A percentile compares a stretch with the other conserved stretches of the same genome.
phyloP scores from a whole-genome alignment of 2,888 invertebrate genomes.

The Ochropleura plecta region DNA sequence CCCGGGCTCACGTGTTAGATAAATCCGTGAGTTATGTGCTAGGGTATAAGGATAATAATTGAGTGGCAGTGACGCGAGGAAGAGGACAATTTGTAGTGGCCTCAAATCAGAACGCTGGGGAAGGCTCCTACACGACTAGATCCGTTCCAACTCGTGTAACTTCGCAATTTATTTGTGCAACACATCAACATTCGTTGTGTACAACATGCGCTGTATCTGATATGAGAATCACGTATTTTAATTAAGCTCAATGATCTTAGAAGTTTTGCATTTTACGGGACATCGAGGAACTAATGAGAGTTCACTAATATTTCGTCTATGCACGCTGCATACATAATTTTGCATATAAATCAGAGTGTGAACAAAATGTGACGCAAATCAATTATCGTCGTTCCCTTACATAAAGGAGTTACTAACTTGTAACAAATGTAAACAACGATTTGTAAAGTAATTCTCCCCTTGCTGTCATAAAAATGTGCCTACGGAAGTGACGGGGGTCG shows the following conservation, averaged over 20 bases:
- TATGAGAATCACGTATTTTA: constrained; percentile 41
- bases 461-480: constrained; percentile 66
- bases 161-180: constrained; percentile 76
- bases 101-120: constrained; percentile 88
- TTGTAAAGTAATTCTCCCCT: constrained; percentile 67
- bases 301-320: constrained; percentile 23
- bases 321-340: constrained; percentile 23
- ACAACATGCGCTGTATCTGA: constrained; percentile 33
- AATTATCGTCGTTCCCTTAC: constrained; percentile 39
- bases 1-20: constrained; percentile 73
- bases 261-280: constrained; percentile 32
- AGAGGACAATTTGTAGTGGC: constrained; percentile 88
- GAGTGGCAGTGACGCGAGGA: constrained; percentile 80
- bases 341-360: not conserved
- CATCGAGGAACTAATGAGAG: constrained; percentile 10
- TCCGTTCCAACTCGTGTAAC: constrained; percentile 77
- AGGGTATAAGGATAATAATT: constrained; percentile 82
- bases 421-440: constrained; percentile 67
- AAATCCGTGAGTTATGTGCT: constrained; percentile 79
- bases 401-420: constrained; percentile 42
- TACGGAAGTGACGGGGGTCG: constrained; percentile 71
- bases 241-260: constrained; percentile 50
- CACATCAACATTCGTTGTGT: constrained; percentile 51
- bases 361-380: constrained; percentile 40
- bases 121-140: constrained; percentile 84